A percentile compares a stretch with the other conserved stretches of the same genome.
Evolutionary conservation across 2,888 invertebrate species (phyloP).

Genomic region (Chirona hameri): DNA sequence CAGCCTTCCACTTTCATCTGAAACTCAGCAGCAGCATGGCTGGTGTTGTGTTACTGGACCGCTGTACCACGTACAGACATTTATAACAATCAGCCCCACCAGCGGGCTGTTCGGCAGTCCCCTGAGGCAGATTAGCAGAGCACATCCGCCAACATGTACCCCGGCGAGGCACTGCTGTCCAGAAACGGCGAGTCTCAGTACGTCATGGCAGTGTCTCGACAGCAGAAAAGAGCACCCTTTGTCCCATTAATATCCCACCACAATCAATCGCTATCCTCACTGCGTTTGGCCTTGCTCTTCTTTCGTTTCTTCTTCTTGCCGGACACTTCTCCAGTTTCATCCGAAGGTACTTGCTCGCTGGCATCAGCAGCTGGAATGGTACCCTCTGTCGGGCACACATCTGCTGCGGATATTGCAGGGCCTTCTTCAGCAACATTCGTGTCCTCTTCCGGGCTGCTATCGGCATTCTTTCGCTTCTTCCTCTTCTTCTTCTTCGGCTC

Average conservation of each 20-base stretch:
- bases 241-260: background rate
- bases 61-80: too few relatives aligned
- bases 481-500: background rate
- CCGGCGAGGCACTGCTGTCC: too few relatives aligned
- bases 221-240: background rate
- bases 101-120: too few relatives aligned
- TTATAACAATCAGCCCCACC: too few relatives aligned
- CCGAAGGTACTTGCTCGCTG: background rate
- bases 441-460: background rate
- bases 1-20: too few relatives aligned
- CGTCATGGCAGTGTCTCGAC: too few relatives aligned
- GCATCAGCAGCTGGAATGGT: background rate
- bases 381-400: background rate
- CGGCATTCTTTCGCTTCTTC: background rate
- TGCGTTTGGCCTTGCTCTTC: background rate
- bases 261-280: background rate
- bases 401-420: background rate
- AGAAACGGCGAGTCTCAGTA: too few relatives aligned
- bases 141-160: too few relatives aligned
- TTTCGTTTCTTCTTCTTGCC: background rate
- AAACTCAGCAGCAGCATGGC: too few relatives aligned
- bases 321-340: background rate
- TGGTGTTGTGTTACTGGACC: too few relatives aligned
- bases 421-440: background rate
- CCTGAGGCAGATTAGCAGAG: too few relatives aligned